Evolutionary conservation across 2,797 vertebrate species (phyloP), one percentile per base, ranked within the genome.

Genomic region (Coregonus ussuriensis): DNA sequence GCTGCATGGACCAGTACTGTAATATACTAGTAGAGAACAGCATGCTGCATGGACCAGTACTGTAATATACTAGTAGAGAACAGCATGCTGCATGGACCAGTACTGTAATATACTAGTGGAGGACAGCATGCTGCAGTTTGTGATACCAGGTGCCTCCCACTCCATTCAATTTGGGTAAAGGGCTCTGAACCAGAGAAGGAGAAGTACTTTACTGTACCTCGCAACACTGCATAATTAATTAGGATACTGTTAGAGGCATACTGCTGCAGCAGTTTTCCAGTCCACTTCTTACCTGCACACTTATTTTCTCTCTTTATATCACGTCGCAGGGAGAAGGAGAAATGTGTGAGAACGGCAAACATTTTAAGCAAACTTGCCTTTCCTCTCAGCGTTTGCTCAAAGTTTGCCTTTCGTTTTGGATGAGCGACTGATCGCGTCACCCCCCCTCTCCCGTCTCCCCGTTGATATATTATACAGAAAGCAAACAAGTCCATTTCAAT

Each of bases 221-320:
- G 71, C 63, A 52, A 41, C 80, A 33, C 47, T 69, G 71, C 79
- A 81, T 86, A 79, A 84, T 81, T 80, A 81, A 84, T 87, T 65
- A 74, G 37, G 51, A 21, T 6, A 21, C 33, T 37, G 21, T 25
- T 15, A 35, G 47, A 35, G 66, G 41, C 29, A 53, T 53, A 15
- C 54, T n/a, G 54, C 54, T 31, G 16, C 37, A 9, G 63, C 52
- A 21, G 4, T 9, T 29, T 52, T 18, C n/a, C 5, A 11, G 31
- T 29, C 41, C 41, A 52, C n/a, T 25, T 21, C 47, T 21, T 71
- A 52, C 41, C n/a, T 25, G n/a, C 54, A 4, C 16, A 18, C 18
- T 0, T n/a, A 16, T n/a, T 1, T 6, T 59, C 54, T n/a, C 54
- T 9, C 7, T 9, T 47, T 11, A 7, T 41, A 41, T 47, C 54